Conservation (phyloP, 2,797 vertebrate genomes). For the Molossus molossus region DNA sequence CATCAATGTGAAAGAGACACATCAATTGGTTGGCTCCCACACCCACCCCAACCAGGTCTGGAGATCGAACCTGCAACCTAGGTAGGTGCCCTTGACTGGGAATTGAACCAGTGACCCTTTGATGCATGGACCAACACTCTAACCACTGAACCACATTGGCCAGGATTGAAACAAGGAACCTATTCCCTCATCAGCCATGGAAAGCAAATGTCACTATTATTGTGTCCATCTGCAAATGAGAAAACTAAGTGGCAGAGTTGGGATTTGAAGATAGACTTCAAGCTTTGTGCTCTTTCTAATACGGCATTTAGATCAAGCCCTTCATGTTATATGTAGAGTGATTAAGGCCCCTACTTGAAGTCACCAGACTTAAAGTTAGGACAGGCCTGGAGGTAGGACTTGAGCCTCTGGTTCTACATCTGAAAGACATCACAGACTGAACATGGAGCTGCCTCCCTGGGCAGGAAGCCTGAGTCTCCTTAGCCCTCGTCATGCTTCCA, state of each 20-base stretch:
- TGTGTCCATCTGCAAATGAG: background rate
- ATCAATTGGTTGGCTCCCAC: no score
- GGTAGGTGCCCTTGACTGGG: no score
- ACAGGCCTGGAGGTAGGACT: background rate
- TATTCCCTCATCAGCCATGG: background rate
- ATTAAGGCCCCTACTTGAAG: background rate
- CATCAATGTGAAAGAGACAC: no score
- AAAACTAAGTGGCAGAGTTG: background rate
- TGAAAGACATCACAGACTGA: background rate
- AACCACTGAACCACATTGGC: no score
- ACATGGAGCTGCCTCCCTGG: background rate
- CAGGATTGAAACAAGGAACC: background rate
- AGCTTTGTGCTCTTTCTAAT: background rate
- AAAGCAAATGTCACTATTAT: background rate
- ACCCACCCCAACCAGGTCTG: no score
- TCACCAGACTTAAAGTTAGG: background rate
- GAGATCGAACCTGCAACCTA: no score
- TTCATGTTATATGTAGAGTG: background rate
- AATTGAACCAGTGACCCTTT: no score
- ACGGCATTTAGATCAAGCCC: background rate
- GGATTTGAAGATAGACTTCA: conserved; percentile 28
- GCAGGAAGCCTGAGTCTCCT: background rate
- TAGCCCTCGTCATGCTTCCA: background rate
- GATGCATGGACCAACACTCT: no score
- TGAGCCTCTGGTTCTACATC: background rate